Conservation (phyloP, 2,113 vertebrate species). For the Neogale vison region DNA sequence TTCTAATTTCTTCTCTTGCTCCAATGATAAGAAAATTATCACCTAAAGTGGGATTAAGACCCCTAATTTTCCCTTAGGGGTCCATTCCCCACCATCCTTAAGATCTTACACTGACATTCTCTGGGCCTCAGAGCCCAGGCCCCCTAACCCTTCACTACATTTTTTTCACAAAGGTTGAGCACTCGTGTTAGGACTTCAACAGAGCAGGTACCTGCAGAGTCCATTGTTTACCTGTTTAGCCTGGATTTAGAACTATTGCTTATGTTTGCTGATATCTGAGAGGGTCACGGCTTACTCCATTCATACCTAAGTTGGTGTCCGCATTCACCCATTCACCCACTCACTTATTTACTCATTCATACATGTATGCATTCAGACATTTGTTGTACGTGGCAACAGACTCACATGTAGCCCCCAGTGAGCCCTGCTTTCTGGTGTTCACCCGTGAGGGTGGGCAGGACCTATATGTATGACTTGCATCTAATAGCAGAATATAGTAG, state of each 20-base stretch:
- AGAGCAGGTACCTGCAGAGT: background rate
- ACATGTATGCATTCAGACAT: background rate
- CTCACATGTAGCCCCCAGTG: too few species aligned
- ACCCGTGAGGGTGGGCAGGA: background rate
- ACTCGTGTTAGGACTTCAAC: background rate
- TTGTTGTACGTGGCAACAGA: background rate
- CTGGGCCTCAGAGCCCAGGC: background rate
- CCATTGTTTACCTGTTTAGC: background rate
- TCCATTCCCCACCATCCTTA: background rate
- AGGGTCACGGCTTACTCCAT: background rate
- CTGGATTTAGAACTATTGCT: background rate
- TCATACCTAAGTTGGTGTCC: background rate
- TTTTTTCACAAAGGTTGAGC: background rate
- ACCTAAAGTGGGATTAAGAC: background rate
- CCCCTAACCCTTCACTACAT: background rate
- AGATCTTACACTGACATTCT: background rate
- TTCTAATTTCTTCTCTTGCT: slow-evolving; percentile 32
- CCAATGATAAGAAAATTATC: background rate
- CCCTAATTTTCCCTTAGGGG: background rate
- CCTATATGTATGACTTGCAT: background rate
- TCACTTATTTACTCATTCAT: background rate
- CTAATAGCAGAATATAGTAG: background rate
- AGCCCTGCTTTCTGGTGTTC: background rate
- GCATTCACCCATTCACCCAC: background rate
- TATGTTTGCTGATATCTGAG: background rate